phyloP scores from a whole-genome alignment of 2,888 invertebrate genomes.

The Apamea crenata region DNA sequence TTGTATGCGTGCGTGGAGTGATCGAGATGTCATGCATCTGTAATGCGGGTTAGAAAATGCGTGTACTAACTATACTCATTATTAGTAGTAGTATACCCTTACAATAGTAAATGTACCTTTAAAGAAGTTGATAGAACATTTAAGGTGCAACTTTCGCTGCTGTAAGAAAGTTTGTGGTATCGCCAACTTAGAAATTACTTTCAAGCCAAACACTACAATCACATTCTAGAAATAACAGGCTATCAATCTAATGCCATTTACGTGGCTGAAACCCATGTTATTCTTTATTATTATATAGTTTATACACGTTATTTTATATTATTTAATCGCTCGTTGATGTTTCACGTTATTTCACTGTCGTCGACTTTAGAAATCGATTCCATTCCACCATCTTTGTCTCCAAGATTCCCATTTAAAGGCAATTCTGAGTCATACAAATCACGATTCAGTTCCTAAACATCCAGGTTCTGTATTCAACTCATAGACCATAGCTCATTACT shows the following conservation, averaged over 20 bases:
- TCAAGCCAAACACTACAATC: constrained; percentile 37
- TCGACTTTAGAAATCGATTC: not conserved
- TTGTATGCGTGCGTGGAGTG: constrained; percentile 60
- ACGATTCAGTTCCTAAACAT: constrained; percentile 39
- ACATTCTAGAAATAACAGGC: constrained; percentile 23
- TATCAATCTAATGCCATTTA: not conserved
- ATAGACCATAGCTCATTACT: constrained; percentile 60
- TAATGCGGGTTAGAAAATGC: constrained; percentile 43
- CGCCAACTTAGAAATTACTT: constrained; percentile 25
- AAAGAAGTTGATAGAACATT: constrained; percentile 8
- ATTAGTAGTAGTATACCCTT: not conserved
- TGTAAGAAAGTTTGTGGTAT: constrained; percentile 43
- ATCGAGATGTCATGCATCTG: constrained; percentile 61
- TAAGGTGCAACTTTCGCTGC: constrained; percentile 32
- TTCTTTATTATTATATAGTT: not conserved
- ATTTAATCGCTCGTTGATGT: not conserved
- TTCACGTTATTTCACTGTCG: not conserved
- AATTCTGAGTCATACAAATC: constrained; percentile 22
- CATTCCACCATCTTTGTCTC: constrained; percentile 4
- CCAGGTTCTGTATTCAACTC: constrained; percentile 45
- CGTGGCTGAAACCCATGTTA: not conserved
- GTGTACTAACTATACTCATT: not conserved
- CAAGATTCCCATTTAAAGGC: not conserved
- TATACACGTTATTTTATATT: not conserved
- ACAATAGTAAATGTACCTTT: not conserved